Conservation (phyloP, 2,888 invertebrate species). For the Agonopterix heracliana region DNA sequence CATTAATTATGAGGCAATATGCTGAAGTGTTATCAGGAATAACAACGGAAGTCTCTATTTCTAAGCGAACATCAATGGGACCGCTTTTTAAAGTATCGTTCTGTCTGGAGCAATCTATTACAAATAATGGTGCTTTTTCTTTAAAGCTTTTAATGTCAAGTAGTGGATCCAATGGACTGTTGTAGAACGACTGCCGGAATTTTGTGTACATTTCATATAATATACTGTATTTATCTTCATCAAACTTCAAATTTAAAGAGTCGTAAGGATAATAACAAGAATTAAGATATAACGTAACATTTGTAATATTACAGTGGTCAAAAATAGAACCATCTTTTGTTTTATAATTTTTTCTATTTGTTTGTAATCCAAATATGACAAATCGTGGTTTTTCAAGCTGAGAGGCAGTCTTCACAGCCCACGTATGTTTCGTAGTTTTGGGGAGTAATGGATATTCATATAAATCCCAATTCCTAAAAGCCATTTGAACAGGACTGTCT, state of each 20-base stretch:
- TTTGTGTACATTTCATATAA: too few species aligned
- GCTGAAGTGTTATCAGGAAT: slow-evolving; percentile 2
- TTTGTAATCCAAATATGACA: slow-evolving; percentile 39
- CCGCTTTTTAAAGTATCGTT: slow-evolving; percentile 6
- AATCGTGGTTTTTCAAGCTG: slow-evolving; percentile 44
- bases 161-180: slow-evolving; percentile 2
- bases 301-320: background rate
- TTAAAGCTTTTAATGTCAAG: slow-evolving; percentile 2
- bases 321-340: slow-evolving; percentile 10
- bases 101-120: slow-evolving; percentile 8
- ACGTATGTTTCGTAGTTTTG: slow-evolving; percentile 28
- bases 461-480: slow-evolving; percentile 38
- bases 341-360: slow-evolving; percentile 10
- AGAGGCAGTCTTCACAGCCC: too few species aligned
- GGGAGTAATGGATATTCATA: slow-evolving; percentile 42
- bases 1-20: slow-evolving; percentile 7
- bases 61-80: slow-evolving; percentile 7
- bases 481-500: slow-evolving; percentile 20
- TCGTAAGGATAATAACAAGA: background rate
- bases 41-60: slow-evolving; percentile 7
- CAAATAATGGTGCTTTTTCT: slow-evolving; percentile 1
- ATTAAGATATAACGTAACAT: background rate
- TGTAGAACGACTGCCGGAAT: too few species aligned
- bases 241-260: too few species aligned
- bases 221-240: too few species aligned